Evolutionary conservation across 2,888 invertebrate genomes (phyloP).

Genomic region (Oscheius sp.): DNA sequence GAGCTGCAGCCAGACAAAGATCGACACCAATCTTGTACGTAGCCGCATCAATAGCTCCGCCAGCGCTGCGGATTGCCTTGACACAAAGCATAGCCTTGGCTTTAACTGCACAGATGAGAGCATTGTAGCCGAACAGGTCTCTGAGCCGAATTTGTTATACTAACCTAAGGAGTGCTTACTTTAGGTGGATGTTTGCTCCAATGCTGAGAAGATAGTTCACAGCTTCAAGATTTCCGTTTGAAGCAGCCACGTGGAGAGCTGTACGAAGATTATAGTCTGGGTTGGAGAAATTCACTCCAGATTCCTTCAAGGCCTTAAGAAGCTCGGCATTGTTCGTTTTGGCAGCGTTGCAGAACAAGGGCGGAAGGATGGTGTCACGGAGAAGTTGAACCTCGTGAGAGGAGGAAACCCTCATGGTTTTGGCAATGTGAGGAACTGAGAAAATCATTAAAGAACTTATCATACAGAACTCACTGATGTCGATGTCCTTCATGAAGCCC

Average conservation of each 20-base stretch:
- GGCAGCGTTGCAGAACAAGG: constrained; percentile 81
- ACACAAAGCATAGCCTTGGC: constrained; percentile 65
- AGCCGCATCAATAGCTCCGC: constrained; percentile 62
- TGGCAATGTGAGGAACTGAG: constrained; percentile 70
- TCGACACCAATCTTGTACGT: constrained; percentile 78
- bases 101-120: constrained; percentile 80
- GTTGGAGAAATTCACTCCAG: constrained; percentile 84
- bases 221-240: constrained; percentile 80
- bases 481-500: constrained; percentile 64
- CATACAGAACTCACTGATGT: constrained; percentile 66
- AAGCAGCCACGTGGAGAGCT: constrained; percentile 85
- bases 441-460: background rate
- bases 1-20: constrained; percentile 78
- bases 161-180: constrained; percentile 39
- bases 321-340: constrained; percentile 71
- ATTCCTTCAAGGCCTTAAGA: constrained; percentile 66
- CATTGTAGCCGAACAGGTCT: constrained; percentile 73
- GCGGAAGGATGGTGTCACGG: constrained; percentile 80
- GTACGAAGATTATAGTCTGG: constrained; percentile 84
- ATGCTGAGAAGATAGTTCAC: constrained; percentile 83
- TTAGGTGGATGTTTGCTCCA: constrained; percentile 85
- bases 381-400: constrained; percentile 65
- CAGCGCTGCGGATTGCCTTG: constrained; percentile 62
- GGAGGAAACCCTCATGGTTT: constrained; percentile 66
- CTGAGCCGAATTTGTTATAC: constrained; percentile 50